phyloP scores from a whole-genome alignment of 2,888 invertebrate genomes.

The Elegia similella region DNA sequence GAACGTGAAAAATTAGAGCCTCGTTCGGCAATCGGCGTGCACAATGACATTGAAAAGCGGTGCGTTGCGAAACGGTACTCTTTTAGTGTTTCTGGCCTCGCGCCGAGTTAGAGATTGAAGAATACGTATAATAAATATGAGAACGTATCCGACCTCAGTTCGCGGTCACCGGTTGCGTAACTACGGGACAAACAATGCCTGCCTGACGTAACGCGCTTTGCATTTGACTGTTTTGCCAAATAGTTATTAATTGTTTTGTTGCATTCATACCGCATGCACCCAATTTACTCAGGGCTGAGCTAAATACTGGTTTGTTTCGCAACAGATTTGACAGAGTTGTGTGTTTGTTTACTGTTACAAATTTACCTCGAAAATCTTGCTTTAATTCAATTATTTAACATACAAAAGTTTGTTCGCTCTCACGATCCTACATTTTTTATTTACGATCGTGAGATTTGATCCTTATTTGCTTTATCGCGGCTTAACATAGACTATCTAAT shows the following conservation, averaged over 20 bases:
- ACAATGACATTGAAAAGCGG: slow-evolving; percentile 74
- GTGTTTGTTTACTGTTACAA: slow-evolving; percentile 7
- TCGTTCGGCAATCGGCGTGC: slow-evolving; percentile 48
- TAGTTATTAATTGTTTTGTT: slow-evolving; percentile 37
- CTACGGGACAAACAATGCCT: slow-evolving; percentile 69
- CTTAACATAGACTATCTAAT: neutral
- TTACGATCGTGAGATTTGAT: neutral
- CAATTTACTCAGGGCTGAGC: slow-evolving; percentile 22
- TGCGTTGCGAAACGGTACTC: slow-evolving; percentile 75
- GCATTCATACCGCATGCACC: slow-evolving; percentile 22
- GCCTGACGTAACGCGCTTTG: slow-evolving; percentile 51
- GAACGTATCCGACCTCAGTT: slow-evolving; percentile 77
- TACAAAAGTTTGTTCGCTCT: slow-evolving; percentile 4
- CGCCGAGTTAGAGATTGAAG: slow-evolving; percentile 69
- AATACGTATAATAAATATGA: slow-evolving; percentile 79
- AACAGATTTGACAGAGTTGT: neutral
- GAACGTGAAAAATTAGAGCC: slow-evolving; percentile 29
- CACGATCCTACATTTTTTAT: neutral
- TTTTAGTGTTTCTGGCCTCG: slow-evolving; percentile 73
- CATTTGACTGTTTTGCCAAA: slow-evolving; percentile 47
- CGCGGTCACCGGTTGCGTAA: slow-evolving; percentile 77
- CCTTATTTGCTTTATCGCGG: neutral
- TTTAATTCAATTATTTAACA: neutral
- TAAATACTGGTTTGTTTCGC: slow-evolving; percentile 15
- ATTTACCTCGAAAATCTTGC: neutral